Conservation (phyloP, 2,113 vertebrate genomes). For the Nestor notabilis region DNA sequence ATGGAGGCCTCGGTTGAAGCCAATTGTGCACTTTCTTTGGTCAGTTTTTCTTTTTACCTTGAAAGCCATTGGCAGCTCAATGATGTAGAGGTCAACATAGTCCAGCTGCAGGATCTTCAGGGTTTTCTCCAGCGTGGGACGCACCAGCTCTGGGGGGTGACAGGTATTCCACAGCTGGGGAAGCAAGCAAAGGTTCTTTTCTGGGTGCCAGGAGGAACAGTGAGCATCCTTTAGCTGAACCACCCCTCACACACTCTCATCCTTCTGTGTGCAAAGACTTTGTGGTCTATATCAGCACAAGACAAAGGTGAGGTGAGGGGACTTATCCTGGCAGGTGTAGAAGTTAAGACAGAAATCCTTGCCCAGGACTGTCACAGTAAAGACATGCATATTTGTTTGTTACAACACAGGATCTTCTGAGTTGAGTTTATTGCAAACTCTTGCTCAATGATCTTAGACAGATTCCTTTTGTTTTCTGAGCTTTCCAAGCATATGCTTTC, state of each 20-base stretch:
- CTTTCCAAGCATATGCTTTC: slow-evolving; percentile 38
- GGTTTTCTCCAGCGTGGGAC: slow-evolving; percentile 85
- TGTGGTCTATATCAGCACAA: neutral
- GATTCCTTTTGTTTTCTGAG: slow-evolving; percentile 7
- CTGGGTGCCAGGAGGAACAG: neutral
- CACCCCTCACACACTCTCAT: too few relatives aligned
- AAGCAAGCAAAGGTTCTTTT: neutral
- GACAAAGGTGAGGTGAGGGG: neutral
- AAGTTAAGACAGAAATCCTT: neutral
- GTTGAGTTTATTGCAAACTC: neutral
- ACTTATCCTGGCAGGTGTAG: neutral
- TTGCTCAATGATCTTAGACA: neutral
- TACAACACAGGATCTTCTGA: neutral
- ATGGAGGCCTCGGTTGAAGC: neutral
- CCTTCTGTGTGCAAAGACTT: neutral
- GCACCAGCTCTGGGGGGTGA: slow-evolving; percentile 85
- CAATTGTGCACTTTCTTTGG: neutral
- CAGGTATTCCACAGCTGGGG: slow-evolving; percentile 91
- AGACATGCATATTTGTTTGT: neutral
- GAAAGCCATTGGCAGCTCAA: slow-evolving; percentile 94
- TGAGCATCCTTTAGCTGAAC: neutral
- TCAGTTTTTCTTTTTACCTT: slow-evolving; percentile 77
- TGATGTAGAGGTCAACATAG: slow-evolving; percentile 93
- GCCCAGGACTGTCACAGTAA: neutral
- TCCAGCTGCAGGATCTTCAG: slow-evolving; percentile 83